Evolutionary conservation across 2,797 vertebrate genomes (phyloP), one percentile per base, ranked within the genome.

Genomic region (Pteronotus mesoamericanus): DNA sequence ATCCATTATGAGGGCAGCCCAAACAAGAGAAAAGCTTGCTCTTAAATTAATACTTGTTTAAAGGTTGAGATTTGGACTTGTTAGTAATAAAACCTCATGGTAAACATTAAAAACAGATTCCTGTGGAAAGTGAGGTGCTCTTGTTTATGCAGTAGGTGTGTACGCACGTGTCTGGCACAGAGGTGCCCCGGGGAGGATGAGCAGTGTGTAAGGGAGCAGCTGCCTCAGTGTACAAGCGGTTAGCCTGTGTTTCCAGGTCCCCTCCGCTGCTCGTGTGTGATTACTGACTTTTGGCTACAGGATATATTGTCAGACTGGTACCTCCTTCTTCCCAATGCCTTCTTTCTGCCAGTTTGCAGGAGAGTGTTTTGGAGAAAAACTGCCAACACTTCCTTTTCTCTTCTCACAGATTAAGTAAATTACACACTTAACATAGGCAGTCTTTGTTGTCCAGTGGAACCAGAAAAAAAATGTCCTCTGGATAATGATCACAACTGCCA

Each of bases 391-490:
- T 94, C 85, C 32, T 91, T 96, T 96, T 46, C 37, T 51, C n/a
- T 44, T 94, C 61, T 93, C 84, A 11, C n/a, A 89, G 94, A 96
- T 97, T 96, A 96, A 97, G 94, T 95, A 77, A 83, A 96, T 97
- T 95, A 75, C 80, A 96, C 96, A 94, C 64, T 94, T 96, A 90
- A 89, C 89, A 94, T 90, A 96, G 51, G 32, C 77, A 96, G 94
- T 95, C 89, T 85, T 93, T 74, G 82, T 94, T 87, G 89, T 95
- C 69, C 84, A 85, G 68, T 61, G 66, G 68, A 96, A 68, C 64
- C 77, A 96, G 86, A 95, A 46, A 82, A 32, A 32, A 78, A 96
- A 94, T 53, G 66, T 80, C 97, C 79, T 93, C 37, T 86, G 64
- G 71, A 75, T 86, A 85, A 89, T 95, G 93, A 91, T 39, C 51